Conservation (phyloP, 2,888 invertebrate genomes). For the Trachelus troglodyta region DNA sequence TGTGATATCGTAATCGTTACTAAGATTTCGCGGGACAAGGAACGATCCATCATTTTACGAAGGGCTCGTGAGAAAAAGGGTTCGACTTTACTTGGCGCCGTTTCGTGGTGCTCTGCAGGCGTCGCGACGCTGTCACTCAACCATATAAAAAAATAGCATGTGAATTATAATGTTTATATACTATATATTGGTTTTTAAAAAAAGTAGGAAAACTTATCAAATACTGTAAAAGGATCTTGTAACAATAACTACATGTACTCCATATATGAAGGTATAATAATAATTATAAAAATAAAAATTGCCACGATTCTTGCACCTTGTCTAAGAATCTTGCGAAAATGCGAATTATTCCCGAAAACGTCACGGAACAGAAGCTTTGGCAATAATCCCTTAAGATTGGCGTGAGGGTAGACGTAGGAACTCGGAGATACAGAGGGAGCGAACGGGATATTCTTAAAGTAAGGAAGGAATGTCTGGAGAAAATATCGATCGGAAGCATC, state of each 20-base stretch:
- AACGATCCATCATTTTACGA: conserved; percentile 17
- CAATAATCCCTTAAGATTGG: background rate
- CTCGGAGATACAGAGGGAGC: background rate
- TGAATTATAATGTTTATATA: background rate
- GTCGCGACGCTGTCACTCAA: background rate
- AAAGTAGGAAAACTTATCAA: background rate
- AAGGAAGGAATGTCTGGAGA: background rate
- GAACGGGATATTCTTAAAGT: background rate
- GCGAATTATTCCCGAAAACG: background rate
- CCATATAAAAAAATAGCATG: background rate
- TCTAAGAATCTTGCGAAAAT: background rate
- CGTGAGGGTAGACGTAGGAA: background rate
- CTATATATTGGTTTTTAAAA: background rate
- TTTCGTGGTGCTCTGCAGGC: background rate
- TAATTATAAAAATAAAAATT: no score
- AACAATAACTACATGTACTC: background rate
- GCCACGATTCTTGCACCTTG: background rate
- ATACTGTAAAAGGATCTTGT: background rate
- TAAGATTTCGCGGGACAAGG: background rate
- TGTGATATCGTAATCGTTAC: conserved; percentile 18
- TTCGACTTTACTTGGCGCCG: background rate
- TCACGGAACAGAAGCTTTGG: background rate
- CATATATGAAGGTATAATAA: background rate
- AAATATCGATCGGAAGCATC: background rate
- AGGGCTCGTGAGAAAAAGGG: background rate